Conservation (phyloP, 2,888 invertebrate genomes). For the Eupithecia vulgata region DNA sequence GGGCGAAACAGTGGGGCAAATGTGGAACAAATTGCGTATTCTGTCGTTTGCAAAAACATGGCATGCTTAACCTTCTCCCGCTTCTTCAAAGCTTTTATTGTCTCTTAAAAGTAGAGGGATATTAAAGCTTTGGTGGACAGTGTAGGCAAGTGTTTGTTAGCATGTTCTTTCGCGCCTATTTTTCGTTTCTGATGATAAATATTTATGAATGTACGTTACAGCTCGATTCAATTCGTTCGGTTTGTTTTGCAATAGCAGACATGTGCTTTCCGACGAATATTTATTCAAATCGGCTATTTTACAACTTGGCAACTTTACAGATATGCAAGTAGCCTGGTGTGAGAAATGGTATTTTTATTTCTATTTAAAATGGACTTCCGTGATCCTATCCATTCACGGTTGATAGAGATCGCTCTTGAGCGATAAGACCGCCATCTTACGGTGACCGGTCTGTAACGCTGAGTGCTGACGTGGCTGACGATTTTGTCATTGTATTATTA, state of each 20-base stretch:
- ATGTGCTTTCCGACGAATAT: conserved; percentile 30
- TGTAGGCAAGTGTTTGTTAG: conserved; percentile 20
- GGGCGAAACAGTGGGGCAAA: too few relatives aligned
- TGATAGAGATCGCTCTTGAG: too few relatives aligned
- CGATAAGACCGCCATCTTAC: too few relatives aligned
- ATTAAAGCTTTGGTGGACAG: background rate
- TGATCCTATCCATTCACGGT: too few relatives aligned
- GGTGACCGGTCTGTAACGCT: too few relatives aligned
- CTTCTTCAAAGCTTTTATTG: too few relatives aligned
- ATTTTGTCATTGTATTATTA: background rate
- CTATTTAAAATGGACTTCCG: background rate
- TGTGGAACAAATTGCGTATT: too few relatives aligned
- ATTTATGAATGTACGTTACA: conserved; percentile 40
- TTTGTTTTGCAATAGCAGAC: conserved; percentile 34
- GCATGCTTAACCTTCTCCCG: too few relatives aligned
- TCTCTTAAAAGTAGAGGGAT: background rate
- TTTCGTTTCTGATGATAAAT: conserved; percentile 35
- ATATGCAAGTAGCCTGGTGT: conserved; percentile 4
- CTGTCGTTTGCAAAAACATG: too few relatives aligned
- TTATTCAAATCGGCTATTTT: conserved; percentile 31
- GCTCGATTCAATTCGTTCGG: conserved; percentile 30
- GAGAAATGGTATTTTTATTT: background rate
- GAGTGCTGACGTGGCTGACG: background rate
- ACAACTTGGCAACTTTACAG: conserved; percentile 27
- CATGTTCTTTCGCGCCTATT: conserved; percentile 37